Evolutionary conservation across 1,140 invertebrate genomes (phyloP), one percentile per base, ranked within the genome.

Genomic region (Drosophila subobscura): DNA sequence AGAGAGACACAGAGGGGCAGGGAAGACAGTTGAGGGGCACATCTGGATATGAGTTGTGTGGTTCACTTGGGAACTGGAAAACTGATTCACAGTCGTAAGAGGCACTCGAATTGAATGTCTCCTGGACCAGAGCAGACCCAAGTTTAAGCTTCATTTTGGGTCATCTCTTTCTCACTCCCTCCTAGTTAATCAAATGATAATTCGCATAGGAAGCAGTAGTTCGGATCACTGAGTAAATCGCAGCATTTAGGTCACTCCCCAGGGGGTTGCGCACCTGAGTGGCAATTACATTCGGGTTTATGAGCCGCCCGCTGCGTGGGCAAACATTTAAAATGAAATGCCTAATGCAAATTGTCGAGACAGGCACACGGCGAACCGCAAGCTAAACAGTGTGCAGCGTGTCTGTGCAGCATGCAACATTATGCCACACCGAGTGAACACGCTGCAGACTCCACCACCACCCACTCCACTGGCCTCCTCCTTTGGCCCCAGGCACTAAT

Each of bases 281-380:
- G 55, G 65, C 81, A 85, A 86, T 86, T 86, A 81, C 70, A 63
- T 37, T 46, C 49, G 51, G 68, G 65, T 71, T 86, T 86, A 85
- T 85, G 73, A 86, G 40, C 65, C 33, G 16, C 16, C 16, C 16
- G 16, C 52, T 55, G 41, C 52, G 49, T 23, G 54, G 75, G 64
- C 72, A 72, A 88, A 79, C 78, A 83, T 88, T 88, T 88, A 79
- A 88, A 86, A 83, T 83, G 78, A 89, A 83, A 88, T 86, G 74
- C 63, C 75, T 79, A 86, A 86, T 88, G 84, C 83, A 83, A 83
- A 88, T 86, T 88, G 74, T 78, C 75, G 66, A 66, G 70, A 57
- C 45, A 50, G 49, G 52, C 59, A 55, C 41, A 40, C 25, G 40
- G 61, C 50, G 49, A 53, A 70, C 59, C 46, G 64, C 56, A 71